A percentile compares a stretch with the other conserved stretches of the same genome.
Conservation (phyloP, 2,888 invertebrate species). For the Andricus curvator region DNA sequence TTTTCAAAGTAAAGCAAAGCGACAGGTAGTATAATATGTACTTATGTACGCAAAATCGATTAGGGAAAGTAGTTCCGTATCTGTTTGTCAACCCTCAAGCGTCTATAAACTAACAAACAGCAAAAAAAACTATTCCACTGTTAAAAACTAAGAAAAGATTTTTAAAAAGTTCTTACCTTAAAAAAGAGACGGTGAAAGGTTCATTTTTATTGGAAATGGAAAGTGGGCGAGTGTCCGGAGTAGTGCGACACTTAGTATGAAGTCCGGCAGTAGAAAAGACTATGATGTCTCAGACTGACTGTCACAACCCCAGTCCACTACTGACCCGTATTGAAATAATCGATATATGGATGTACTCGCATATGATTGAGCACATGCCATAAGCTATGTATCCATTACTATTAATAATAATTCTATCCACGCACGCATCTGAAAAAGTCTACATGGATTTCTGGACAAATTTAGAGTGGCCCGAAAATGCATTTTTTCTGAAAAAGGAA, state of each 20-base stretch:
- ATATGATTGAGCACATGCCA: conserved; percentile 6
- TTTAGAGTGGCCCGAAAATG: not conserved
- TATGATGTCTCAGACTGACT: conserved; percentile 61
- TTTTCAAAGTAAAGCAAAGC: not conserved
- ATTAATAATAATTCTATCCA: not conserved
- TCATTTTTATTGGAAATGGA: conserved; percentile 27
- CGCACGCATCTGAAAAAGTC: not conserved
- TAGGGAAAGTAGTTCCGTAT: not conserved
- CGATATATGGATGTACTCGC: conserved; percentile 71
- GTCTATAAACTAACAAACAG: not conserved
- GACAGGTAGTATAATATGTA: conserved; percentile 1
- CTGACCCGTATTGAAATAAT: conserved; percentile 73
- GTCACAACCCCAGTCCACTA: conserved; percentile 58
- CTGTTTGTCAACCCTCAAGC: not conserved
- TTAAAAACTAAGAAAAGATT: not conserved
- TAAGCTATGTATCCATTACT: conserved; percentile 7
- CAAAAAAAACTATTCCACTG: not conserved
- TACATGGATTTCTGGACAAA: not conserved
- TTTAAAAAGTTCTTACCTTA: conserved; percentile 6
- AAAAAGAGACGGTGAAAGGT: not conserved
- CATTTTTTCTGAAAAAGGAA: not conserved
- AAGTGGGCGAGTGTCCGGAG: not conserved
- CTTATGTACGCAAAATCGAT: conserved; percentile 24
- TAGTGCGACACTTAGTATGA: conserved; percentile 31
- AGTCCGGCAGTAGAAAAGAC: conserved; percentile 61